Evolutionary conservation across 2,113 vertebrate species (phyloP).

Genomic region (Noctilio leporinus): DNA sequence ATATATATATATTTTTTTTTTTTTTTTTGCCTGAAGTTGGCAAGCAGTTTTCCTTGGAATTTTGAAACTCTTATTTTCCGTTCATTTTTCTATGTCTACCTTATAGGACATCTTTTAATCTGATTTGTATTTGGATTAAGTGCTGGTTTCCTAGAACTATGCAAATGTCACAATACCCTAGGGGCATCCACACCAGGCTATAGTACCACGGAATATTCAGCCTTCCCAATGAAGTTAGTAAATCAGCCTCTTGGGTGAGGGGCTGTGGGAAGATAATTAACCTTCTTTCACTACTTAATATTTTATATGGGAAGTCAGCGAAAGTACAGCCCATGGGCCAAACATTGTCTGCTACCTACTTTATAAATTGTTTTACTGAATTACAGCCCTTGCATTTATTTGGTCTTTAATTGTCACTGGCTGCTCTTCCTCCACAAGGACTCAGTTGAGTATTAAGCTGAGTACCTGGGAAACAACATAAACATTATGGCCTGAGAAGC

Average conservation of each 20-base stretch:
- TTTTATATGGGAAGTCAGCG: not conserved
- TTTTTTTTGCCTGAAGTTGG: not conserved
- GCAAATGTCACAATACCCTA: not conserved
- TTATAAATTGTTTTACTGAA: not conserved
- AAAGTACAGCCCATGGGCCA: not conserved
- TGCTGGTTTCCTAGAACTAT: not conserved
- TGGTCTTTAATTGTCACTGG: not conserved
- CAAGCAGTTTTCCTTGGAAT: not conserved
- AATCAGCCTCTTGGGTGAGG: not conserved
- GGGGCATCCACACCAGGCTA: not conserved
- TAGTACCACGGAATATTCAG: not conserved
- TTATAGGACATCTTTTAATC: not conserved
- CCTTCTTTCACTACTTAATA: not conserved
- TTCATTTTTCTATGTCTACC: not conserved
- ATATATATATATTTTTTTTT: not conserved
- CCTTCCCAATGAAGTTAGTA: not conserved
- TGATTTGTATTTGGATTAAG: not conserved
- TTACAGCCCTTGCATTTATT: not conserved
- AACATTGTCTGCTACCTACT: not conserved
- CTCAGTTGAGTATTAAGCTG: not conserved
- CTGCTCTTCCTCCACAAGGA: not conserved
- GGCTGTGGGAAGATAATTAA: not conserved
- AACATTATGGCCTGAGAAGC: not conserved
- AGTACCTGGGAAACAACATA: not conserved
- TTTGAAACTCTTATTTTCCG: not conserved